Percentiles rank a stretch among this genome's conserved stretches.
Evolutionary conservation across 2,888 invertebrate species (phyloP).

Genomic region (Temnothorax unifasciatus): DNA sequence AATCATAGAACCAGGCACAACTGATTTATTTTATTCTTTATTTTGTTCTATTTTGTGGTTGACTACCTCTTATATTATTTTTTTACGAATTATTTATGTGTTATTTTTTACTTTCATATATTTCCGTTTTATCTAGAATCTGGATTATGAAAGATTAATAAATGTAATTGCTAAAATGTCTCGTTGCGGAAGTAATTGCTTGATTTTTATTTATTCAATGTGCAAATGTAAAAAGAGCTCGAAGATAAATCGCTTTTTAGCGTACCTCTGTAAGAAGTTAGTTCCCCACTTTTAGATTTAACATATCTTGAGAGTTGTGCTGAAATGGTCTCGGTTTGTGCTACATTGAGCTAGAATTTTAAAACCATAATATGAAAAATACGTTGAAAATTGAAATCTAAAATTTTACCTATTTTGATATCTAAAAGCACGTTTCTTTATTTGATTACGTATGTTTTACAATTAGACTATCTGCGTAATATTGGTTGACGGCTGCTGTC

Average conservation of each 20-base stretch:
- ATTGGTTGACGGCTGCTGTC: background rate
- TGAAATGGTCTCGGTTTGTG: background rate
- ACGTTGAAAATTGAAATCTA: background rate
- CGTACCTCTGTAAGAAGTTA: background rate
- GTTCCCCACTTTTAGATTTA: background rate
- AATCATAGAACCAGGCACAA: background rate
- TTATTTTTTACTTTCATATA: background rate
- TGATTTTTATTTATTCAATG: conserved; percentile 5
- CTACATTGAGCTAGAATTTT: background rate
- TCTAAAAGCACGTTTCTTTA: background rate
- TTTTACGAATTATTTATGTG: background rate
- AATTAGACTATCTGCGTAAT: background rate
- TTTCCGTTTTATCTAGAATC: background rate
- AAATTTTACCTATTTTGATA: background rate
- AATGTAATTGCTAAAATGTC: background rate
- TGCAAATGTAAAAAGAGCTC: background rate
- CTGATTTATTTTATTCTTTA: conserved; percentile 18
- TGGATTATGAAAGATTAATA: background rate
- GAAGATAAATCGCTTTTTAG: background rate
- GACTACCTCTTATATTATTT: background rate
- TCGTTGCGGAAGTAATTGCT: background rate
- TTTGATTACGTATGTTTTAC: background rate
- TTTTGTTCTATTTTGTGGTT: background rate
- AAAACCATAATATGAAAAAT: background rate
- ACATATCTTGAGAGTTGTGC: background rate